Evolutionary conservation across 1,140 invertebrate species (phyloP).

Genomic region (Bradysia coprophila): DNA sequence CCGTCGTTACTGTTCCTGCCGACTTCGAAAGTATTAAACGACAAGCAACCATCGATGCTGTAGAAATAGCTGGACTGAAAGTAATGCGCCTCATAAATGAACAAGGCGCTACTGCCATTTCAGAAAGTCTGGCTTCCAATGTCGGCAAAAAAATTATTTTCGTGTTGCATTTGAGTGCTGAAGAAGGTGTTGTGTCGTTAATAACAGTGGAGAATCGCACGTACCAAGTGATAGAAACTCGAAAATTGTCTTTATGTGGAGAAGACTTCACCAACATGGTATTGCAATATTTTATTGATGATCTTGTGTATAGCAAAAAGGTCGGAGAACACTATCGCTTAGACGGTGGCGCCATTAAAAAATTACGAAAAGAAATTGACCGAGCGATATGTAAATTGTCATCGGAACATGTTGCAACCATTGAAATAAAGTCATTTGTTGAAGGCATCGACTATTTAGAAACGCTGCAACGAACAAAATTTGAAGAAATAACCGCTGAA

Average conservation of each 20-base stretch:
- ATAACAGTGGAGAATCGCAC: conserved; percentile 40
- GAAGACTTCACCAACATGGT: too few species aligned
- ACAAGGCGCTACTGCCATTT: conserved; percentile 35
- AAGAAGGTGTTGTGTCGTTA: conserved; percentile 49
- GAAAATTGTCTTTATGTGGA: conserved; percentile 68
- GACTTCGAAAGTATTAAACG: conserved; percentile 22
- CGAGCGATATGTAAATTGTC: too few species aligned
- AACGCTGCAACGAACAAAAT: too few species aligned
- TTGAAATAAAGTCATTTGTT: too few species aligned
- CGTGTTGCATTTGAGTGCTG: conserved; percentile 45
- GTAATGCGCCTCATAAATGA: conserved; percentile 36
- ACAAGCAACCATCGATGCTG: conserved; percentile 28
- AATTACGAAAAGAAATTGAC: too few species aligned
- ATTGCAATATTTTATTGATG: background rate
- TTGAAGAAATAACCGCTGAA: too few species aligned
- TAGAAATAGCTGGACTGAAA: conserved; percentile 33
- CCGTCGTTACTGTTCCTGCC: conserved; percentile 28
- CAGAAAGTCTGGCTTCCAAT: conserved; percentile 28
- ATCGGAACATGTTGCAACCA: too few species aligned
- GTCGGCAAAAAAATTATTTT: conserved; percentile 27
- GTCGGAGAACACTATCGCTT: too few species aligned
- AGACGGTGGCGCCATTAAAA: too few species aligned
- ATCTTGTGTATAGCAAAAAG: too few species aligned
- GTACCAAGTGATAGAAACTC: conserved; percentile 56
- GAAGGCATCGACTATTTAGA: too few species aligned